Percentiles rank a stretch among this genome's conserved stretches.
These are phyloP conservation scores for Drosophila longiperda DNA, from an alignment of 2,888 invertebrate genomes.

Conservation along the genomic window DNA sequence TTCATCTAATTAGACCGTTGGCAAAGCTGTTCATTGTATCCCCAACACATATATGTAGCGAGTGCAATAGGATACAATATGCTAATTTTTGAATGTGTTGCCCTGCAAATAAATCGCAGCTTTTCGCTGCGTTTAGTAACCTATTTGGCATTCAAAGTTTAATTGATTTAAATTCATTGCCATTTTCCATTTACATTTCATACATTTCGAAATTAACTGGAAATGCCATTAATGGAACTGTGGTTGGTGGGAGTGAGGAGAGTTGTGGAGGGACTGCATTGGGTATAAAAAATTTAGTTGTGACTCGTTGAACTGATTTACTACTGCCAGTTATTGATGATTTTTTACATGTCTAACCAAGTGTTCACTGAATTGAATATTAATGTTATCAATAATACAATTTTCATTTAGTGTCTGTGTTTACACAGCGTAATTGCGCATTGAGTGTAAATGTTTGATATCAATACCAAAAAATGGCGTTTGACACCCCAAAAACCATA, in stretches of 20 bases:
- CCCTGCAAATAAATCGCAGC: conserved; percentile 41
- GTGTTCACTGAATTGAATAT: conserved; percentile 11
- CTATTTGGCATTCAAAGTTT: conserved; percentile 35
- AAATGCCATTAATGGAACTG: conserved; percentile 73
- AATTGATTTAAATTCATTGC: conserved; percentile 55
- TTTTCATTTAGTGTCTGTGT: conserved; percentile 33
- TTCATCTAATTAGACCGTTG: conserved; percentile 54
- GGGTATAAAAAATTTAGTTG: background rate
- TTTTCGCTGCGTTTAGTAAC: conserved; percentile 18
- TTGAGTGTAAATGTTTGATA: background rate
- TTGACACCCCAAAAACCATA: background rate
- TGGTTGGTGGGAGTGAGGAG: conserved; percentile 28
- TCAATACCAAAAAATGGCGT: background rate
- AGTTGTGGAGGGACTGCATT: accelerated
- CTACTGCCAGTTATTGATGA: conserved; percentile 35
- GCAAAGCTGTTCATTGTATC: conserved; percentile 67
- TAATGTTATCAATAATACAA: conserved; percentile 41
- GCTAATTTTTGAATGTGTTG: conserved; percentile 38
- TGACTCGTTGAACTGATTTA: conserved; percentile 67
- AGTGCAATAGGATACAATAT: conserved; percentile 15
- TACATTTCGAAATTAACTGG: conserved; percentile 34
- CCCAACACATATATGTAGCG: background rate
- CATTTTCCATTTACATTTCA: conserved; percentile 41
- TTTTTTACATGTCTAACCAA: conserved; percentile 13
- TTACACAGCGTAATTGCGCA: conserved; percentile 2